Conservation (phyloP, 2,797 vertebrate species). For the Eremophila alpestris region DNA sequence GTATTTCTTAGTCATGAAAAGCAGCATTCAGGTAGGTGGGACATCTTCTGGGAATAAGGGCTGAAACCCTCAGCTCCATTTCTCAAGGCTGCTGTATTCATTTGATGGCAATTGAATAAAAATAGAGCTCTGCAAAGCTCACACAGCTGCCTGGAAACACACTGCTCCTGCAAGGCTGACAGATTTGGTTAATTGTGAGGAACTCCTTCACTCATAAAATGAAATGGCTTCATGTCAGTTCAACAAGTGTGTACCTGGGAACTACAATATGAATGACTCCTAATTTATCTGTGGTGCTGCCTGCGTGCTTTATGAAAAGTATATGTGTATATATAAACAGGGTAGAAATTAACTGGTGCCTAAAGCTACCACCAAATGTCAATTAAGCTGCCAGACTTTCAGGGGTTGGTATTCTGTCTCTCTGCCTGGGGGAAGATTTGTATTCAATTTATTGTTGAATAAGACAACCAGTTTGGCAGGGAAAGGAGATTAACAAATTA, state of each 20-base stretch:
- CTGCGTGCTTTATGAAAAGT: conserved; percentile 47
- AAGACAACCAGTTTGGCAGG: conserved; percentile 68
- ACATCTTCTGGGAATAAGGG: conserved; percentile 1
- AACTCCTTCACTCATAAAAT: conserved; percentile 40
- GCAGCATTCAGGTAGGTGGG: neutral
- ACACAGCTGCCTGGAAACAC: neutral
- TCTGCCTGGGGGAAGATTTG: conserved; percentile 68
- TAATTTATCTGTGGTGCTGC: conserved; percentile 52
- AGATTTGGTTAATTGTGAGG: neutral
- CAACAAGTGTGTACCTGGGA: conserved; percentile 40
- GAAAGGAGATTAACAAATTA: conserved; percentile 73
- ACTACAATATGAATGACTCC: conserved; percentile 44
- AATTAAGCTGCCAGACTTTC: conserved; percentile 72
- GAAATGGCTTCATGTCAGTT: conserved; percentile 34
- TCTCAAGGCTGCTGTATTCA: neutral
- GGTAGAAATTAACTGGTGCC: conserved; percentile 63
- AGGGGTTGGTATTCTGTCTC: conserved; percentile 57
- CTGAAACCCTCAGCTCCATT: neutral
- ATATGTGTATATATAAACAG: conserved; percentile 33
- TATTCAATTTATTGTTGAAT: conserved; percentile 75
- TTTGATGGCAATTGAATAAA: neutral
- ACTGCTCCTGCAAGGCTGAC: conserved; percentile 5
- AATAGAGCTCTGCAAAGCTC: neutral
- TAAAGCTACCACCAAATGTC: conserved; percentile 68
- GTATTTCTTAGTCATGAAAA: neutral